phyloP scores from a whole-genome alignment of 2,888 invertebrate genomes.

The Andrena bicolor region DNA sequence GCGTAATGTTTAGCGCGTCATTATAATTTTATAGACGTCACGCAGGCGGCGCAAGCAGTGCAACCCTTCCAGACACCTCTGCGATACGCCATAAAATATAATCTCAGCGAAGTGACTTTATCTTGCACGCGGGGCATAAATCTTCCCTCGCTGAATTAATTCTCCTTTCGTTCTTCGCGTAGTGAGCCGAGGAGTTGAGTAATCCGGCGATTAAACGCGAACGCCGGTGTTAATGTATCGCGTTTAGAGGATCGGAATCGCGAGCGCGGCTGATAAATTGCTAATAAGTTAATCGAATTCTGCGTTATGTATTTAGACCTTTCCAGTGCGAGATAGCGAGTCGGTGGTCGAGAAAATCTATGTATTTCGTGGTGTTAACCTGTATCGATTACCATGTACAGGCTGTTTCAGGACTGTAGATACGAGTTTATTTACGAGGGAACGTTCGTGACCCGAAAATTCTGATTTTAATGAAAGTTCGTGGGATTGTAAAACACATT shows the following conservation, averaged over 20 bases:
- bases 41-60: not conserved
- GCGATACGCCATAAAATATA: slow-evolving; percentile 29
- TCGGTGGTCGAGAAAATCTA: not conserved
- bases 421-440: too few relatives aligned
- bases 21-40: slow-evolving; percentile 10
- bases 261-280: slow-evolving; percentile 16
- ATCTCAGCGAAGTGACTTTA: slow-evolving; percentile 32
- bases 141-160: slow-evolving; percentile 37
- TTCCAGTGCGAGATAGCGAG: not conserved
- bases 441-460: too few relatives aligned
- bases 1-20: slow-evolving; percentile 12
- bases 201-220: slow-evolving; percentile 39
- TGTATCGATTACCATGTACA: too few relatives aligned
- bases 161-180: slow-evolving; percentile 18
- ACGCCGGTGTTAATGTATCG: slow-evolving; percentile 25
- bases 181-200: slow-evolving; percentile 19
- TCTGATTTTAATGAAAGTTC: too few relatives aligned
- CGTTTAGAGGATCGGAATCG: slow-evolving; percentile 18
- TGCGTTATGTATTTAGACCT: not conserved
- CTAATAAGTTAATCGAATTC: slow-evolving; percentile 25
- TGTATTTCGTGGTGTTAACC: too few relatives aligned
- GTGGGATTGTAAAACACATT: too few relatives aligned
- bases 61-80: slow-evolving; percentile 15
- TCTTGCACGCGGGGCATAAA: slow-evolving; percentile 28
- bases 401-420: too few relatives aligned